Evolutionary conservation across 2,888 invertebrate species (phyloP), one percentile per base, ranked within the genome.

Genomic region (Mesorhabditis spiculigera): DNA sequence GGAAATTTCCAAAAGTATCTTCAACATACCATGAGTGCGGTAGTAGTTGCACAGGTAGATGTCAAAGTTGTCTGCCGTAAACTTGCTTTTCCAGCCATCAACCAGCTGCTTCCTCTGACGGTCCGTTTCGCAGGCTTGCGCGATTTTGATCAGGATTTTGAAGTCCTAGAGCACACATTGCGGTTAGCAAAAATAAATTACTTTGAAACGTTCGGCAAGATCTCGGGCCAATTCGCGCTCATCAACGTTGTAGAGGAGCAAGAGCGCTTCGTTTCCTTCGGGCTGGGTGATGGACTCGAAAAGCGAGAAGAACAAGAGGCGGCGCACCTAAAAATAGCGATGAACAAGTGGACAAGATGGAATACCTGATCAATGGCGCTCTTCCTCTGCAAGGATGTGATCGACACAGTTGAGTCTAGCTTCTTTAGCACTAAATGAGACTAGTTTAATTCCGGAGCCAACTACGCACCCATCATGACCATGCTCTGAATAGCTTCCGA

Each of bases 141-240:
- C 58, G n/a, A 50, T 50, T 50, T 50, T 50, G 8, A 50, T 50
- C 58, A 50, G n/a, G 3, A 50, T 10, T 50, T 50, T 50, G 58
- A 50, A 50, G 58, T 50, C 58, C 58, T 50, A 50, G n/a, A 50
- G 58, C 58, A 13, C 10, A 13, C 58, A 13, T 50, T 50, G 3
- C 10, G 8, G 8, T 50, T 10, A 50, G 58, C 8, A 13, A 10
- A 13, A 13, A 10, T 13, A 50, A 50, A n/a, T 10, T 50, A 50
- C 58, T 50, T 50, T 50, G 58, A 50, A 50, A 13, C 58, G 58
- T 50, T 50, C 58, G n/a, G 58, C 58, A 13, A 50, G n/a, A 50
- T 50, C 58, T n/a, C 58, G 8, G 8, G 58, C 58, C n/a, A 50
- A n/a, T 50, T 10, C n/a, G 58, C 8, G n/a, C n/a, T 50, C 10